phyloP scores from a whole-genome alignment of 2,113 vertebrate genomes.

The Pao palembangensis region DNA sequence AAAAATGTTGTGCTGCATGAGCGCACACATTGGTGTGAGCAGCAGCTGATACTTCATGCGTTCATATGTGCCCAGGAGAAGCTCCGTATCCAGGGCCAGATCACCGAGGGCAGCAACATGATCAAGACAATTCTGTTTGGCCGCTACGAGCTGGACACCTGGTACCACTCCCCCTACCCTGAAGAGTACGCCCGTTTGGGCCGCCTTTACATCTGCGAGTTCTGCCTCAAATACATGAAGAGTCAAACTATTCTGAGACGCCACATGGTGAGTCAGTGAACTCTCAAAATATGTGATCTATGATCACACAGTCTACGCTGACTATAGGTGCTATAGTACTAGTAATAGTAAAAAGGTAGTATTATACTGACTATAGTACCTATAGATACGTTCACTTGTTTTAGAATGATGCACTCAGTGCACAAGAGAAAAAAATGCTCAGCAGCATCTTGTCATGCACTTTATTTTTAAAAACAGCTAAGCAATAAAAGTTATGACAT shows the following conservation, averaged over 20 bases:
- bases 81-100: constrained; percentile 93
- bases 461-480: background rate
- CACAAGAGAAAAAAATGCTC: too few relatives aligned
- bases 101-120: constrained; percentile 98
- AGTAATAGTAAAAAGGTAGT: too few relatives aligned
- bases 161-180: constrained; percentile 98
- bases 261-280: constrained; percentile 82
- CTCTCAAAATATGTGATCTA: too few relatives aligned
- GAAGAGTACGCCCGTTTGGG: constrained; percentile 96
- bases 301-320: too few relatives aligned
- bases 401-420: too few relatives aligned
- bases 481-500: too few relatives aligned
- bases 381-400: too few relatives aligned
- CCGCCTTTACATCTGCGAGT: constrained; percentile 96
- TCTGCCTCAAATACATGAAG: constrained; percentile 99
- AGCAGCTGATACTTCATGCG: background rate
- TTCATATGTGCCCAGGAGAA: constrained; percentile 79
- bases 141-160: constrained; percentile 96
- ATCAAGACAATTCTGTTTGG: constrained; percentile 98
- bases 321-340: too few relatives aligned
- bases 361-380: too few relatives aligned
- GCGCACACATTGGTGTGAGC: background rate
- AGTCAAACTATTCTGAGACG: constrained; percentile 96
- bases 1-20: background rate
- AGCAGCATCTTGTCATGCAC: too few relatives aligned